These are phyloP conservation scores for Barnardius zonarius DNA, from an alignment of 2,113 vertebrate species.

Conservation along the genomic window DNA sequence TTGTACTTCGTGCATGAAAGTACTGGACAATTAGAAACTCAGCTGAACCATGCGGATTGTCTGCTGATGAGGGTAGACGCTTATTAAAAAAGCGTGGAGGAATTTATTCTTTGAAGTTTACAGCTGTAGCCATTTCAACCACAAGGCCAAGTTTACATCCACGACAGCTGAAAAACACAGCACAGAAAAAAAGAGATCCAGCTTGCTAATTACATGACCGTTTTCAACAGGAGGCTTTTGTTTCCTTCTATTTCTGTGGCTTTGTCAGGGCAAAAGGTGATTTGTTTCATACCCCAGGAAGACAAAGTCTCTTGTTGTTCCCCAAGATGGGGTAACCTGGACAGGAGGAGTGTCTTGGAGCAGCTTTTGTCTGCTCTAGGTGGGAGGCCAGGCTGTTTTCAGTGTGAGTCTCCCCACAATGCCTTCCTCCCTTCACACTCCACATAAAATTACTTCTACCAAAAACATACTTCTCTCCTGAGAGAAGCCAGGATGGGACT, in stretches of 20 bases:
- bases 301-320: neutral
- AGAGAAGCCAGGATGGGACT: neutral
- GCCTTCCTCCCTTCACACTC: neutral
- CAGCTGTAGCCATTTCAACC: conserved; percentile 31
- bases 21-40: conserved; percentile 37
- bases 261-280: neutral
- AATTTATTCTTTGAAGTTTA: conserved; percentile 48
- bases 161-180: neutral
- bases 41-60: conserved; percentile 16
- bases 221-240: neutral
- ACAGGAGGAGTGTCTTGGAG: neutral
- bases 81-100: conserved; percentile 24
- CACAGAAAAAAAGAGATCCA: neutral
- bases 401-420: neutral
- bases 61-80: neutral
- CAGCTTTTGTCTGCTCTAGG: neutral
- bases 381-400: neutral
- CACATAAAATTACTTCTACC: neutral
- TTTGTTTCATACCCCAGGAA: neutral
- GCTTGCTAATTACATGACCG: neutral
- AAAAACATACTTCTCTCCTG: neutral
- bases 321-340: neutral
- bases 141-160: conserved; percentile 5
- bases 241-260: neutral
- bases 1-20: conserved; percentile 56